Evolutionary conservation across 2,797 vertebrate genomes (phyloP).

Genomic region (Tenualosa ilisha): DNA sequence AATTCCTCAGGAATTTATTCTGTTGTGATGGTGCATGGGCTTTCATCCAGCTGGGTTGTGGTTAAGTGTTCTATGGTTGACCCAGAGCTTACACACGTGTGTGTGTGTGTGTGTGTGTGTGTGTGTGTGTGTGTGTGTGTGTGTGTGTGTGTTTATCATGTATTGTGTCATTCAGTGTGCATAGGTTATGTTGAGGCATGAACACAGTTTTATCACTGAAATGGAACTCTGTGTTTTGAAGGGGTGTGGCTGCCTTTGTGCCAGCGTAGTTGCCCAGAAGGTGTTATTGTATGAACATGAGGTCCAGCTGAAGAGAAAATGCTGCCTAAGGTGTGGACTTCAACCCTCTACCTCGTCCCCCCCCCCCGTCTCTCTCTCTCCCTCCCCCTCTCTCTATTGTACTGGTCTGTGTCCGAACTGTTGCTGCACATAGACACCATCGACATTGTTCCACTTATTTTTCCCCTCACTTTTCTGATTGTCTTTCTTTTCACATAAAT

Average conservation of each 20-base stretch:
- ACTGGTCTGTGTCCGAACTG: neutral
- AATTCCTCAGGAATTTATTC: neutral
- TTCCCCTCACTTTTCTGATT: no score
- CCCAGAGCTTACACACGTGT: neutral
- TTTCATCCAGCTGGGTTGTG: neutral
- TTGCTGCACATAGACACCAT: no score
- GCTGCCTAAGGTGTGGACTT: constrained; percentile 54
- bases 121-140: no score
- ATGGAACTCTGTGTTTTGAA: neutral
- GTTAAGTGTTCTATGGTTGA: neutral
- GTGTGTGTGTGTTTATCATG: neutral
- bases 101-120: neutral
- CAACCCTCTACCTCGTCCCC: constrained; percentile 30
- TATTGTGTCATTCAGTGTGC: neutral
- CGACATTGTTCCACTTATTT: no score
- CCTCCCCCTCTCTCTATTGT: neutral
- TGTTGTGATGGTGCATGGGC: neutral
- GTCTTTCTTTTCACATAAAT: no score
- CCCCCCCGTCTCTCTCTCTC: neutral
- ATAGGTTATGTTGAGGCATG: neutral
- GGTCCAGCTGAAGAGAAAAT: constrained; percentile 44
- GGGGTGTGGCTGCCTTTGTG: neutral
- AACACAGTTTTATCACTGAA: neutral
- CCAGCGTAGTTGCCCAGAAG: constrained; percentile 20
- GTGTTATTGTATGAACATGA: constrained; percentile 39